Conservation (phyloP, 1,140 invertebrate species). For the Drosophila obscura region DNA sequence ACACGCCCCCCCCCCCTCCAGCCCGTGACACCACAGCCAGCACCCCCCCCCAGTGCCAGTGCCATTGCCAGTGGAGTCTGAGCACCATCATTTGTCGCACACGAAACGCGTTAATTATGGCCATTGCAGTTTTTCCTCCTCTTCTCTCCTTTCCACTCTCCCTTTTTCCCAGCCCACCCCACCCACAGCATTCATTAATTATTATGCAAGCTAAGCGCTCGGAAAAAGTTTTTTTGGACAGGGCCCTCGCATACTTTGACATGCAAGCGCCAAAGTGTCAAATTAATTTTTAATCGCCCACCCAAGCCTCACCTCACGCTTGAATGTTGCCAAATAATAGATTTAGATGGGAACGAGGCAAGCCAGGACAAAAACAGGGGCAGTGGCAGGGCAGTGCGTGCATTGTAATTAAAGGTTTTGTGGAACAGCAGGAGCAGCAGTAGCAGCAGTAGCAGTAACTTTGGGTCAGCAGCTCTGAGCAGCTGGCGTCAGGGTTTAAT, state of each 20-base stretch:
- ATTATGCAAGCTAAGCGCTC: conserved; percentile 78
- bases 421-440: not conserved
- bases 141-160: not conserved
- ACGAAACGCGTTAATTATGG: conserved; percentile 79
- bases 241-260: conserved; percentile 64
- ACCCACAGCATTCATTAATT: conserved; percentile 72
- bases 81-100: conserved; percentile 72
- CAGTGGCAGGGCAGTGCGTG: conserved; percentile 26
- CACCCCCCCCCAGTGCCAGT: too few species aligned
- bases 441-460: too few species aligned
- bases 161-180: conserved; percentile 5
- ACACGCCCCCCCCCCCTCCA: conserved; percentile 17
- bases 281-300: conserved; percentile 81
- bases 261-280: conserved; percentile 81
- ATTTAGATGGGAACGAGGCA: conserved; percentile 72
- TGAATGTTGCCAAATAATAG: conserved; percentile 77
- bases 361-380: too few species aligned
- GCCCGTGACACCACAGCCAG: not conserved
- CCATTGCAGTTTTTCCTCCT: conserved; percentile 64
- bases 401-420: conserved; percentile 62
- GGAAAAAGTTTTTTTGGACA: conserved; percentile 60
- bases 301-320: conserved; percentile 12
- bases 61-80: conserved; percentile 10
- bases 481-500: conserved; percentile 45
- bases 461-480: conserved; percentile 2